Base-by-base conservation (phyloP, 2,113 vertebrate species). In the Ptilonorhynchus violaceus region DNA sequence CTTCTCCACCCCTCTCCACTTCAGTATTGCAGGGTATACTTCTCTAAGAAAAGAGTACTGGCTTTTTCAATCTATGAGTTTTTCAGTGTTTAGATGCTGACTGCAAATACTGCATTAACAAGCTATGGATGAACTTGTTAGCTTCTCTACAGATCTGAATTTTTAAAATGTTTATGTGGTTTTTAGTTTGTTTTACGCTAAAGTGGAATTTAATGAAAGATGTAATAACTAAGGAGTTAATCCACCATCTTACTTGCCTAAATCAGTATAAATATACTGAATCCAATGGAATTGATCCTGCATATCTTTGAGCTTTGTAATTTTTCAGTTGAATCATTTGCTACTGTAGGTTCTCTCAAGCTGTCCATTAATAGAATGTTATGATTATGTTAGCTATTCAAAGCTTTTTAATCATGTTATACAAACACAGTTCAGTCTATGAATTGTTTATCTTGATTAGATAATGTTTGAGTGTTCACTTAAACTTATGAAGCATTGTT, bases 381-480 rank as follows among this genome's bases (percentile, higher is more conserved):
- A 87, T 82, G 46, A 92, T 79, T 82, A 63, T 42, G 56, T 74
- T 86, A 86, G 88, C 60, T 88, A 78, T 78, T 81, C 60, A 92
- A 58, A 88, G 76, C 19, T 87, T 93, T 94, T 94, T 56, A 97
- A 92, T 92, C 56, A 92, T 72, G 52, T 90, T 89, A 78, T 60
- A 92, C 52, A 95, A 95, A 94, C 72, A 93, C 37, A 81, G n/a
- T 72, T 80, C 47, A 75, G 56, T 53, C 41, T 84, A 52, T 22
- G 39, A 92, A 88, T 56, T 86, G 67, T 94, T 97, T 95, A 74
- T 92, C 66, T 90, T 93, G 76, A 93, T 88, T 92, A 91, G 49
- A 73, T 74, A 84, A 66, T 90, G 55, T 84, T 67, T 92, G 79
- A 96, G 47, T 13, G 12, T 59, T 92, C 82, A 72, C 64, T 72